Conservation (phyloP, 2,888 invertebrate genomes). For the Cyrtodaria siliqua region DNA sequence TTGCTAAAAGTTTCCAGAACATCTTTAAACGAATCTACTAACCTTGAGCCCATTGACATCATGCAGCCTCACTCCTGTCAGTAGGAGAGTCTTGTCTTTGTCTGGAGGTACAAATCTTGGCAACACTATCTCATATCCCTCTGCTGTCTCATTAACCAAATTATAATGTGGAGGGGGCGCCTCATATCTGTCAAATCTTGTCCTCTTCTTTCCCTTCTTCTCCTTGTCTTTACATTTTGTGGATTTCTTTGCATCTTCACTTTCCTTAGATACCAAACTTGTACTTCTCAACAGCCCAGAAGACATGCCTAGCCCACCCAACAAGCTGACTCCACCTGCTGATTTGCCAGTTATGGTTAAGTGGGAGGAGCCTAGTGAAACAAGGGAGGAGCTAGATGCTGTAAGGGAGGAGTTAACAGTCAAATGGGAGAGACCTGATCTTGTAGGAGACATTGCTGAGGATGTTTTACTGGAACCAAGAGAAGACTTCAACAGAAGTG, state of each 20-base stretch:
- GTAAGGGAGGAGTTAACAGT: neutral
- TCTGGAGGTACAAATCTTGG: slow-evolving; percentile 72
- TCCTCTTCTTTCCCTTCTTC: slow-evolving; percentile 44
- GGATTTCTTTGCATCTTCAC: neutral
- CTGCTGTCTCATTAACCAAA: slow-evolving; percentile 52
- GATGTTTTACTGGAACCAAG: too few species aligned
- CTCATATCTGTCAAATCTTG: slow-evolving; percentile 46
- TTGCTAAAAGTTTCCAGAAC: too few species aligned
- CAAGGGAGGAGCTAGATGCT: neutral
- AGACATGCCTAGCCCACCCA: neutral
- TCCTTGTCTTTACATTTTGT: neutral
- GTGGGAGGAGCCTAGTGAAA: neutral
- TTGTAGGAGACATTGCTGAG: too few species aligned
- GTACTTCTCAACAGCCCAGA: slow-evolving; percentile 19
- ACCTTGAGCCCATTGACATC: slow-evolving; percentile 79
- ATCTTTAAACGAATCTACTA: too few species aligned
- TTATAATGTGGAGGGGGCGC: slow-evolving; percentile 67
- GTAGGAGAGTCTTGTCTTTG: slow-evolving; percentile 63
- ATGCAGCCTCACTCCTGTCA: slow-evolving; percentile 61
- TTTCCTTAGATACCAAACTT: neutral
- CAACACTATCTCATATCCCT: slow-evolving; percentile 60
- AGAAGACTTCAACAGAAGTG: too few species aligned
- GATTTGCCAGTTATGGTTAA: neutral
- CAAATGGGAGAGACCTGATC: neutral
- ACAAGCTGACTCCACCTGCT: neutral